Evolutionary conservation across 2,888 invertebrate genomes (phyloP), one percentile per base, ranked within the genome.

Genomic region (Gari tellinella): DNA sequence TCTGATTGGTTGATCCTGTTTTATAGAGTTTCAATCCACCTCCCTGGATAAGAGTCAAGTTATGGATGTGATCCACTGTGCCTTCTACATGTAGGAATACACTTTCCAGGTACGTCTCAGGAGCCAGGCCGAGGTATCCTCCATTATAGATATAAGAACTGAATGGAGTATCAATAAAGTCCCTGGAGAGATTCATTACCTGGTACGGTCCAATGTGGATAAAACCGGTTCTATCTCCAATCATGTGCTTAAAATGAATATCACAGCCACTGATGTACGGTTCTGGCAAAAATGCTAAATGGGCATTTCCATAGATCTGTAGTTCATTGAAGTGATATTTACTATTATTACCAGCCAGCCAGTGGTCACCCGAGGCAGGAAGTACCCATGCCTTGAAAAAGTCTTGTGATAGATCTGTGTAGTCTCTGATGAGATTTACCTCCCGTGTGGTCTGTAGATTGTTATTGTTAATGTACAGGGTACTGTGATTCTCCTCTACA

Each of bases 361-460:
- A 76, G 58, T 86, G 85, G 46, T 77, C 65, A n/a, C 82, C 82
- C 10, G 86, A 78, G 17, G 70, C 63, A 8, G 83, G 84, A 43
- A 87, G 52, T 21, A 88, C 73, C 88, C 88, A 88, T 19, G 84
- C 88, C 56, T 88, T 88, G 72, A 87, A 88, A 55, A 78, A 72
- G 68, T 88, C 88, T 19, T 65, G 19, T 19, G 73, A 67, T 14
- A 87, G 61, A 26, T 86, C 81, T 25, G 72, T 63, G 55, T 86
- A 87, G 56, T 84, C 60, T 17, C 55, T 38, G n/a, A 86, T 81
- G 0, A 77, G 52, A 46, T 70, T 70, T 0, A 76, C 75, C n/a
- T 64, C 55, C 14, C 62, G 61, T 7, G 45, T 37, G 57, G 81
- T 79, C 56, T 72, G 64, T 7, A 74, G 77, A n/a, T 67, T 56